Conservation (phyloP, 2,888 invertebrate species). For the Lapara coniferarum region DNA sequence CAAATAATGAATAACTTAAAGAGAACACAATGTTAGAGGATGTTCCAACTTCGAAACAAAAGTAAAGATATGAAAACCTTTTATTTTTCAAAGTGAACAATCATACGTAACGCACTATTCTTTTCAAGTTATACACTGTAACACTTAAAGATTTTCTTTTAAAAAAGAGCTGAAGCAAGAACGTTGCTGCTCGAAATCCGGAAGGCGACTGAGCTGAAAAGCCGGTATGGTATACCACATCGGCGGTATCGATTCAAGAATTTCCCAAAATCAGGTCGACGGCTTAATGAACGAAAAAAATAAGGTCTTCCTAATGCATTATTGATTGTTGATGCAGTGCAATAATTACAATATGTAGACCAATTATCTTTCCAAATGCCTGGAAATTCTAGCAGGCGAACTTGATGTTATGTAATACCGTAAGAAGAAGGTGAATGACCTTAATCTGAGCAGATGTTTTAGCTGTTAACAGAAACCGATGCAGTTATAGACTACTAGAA, state of each 20-base stretch:
- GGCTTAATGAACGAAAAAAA: conserved; percentile 6
- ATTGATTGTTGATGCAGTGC: conserved; percentile 27
- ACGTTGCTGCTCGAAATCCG: conserved; percentile 10
- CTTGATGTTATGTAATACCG: conserved; percentile 3
- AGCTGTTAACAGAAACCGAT: too few species aligned
- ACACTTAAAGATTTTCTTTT: background rate
- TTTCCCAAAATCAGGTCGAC: conserved; percentile 19
- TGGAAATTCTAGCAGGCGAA: background rate
- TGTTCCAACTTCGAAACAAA: background rate
- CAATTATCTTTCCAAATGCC: background rate
- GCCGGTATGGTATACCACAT: background rate
- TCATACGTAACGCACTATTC: conserved; percentile 13
- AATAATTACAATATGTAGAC: background rate
- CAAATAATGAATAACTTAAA: conserved; percentile 1
- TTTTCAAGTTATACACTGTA: background rate
- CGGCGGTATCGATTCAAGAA: conserved; percentile 6
- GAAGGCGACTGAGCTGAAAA: conserved; percentile 8
- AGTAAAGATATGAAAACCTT: background rate
- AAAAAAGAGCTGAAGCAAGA: background rate
- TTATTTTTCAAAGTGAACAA: conserved; percentile 7
- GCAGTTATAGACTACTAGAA: background rate
- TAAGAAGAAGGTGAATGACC: background rate
- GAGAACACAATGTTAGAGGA: background rate
- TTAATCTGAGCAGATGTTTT: background rate
- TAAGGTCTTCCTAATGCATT: conserved; percentile 13